Percentiles rank a stretch among this genome's conserved stretches.
phyloP scores from a whole-genome alignment of 2,113 vertebrate genomes.

The Fregetta grallaria region DNA sequence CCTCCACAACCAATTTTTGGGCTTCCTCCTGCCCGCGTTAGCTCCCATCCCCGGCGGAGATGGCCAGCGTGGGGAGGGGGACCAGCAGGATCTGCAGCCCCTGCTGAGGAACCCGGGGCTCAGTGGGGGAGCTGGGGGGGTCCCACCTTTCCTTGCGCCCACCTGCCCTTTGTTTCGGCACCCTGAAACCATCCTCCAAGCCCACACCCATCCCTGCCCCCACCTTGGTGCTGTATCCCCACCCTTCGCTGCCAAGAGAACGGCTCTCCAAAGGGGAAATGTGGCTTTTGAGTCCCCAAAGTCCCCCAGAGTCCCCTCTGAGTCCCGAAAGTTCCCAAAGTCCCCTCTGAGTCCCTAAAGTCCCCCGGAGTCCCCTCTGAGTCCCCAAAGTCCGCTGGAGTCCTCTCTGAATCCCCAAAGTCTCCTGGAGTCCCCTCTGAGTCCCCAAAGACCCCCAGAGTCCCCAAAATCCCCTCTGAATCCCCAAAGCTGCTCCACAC shows the following conservation, averaged over 20 bases:
- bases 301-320: neutral
- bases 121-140: neutral
- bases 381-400: neutral
- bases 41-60: accelerated
- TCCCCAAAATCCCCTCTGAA: neutral
- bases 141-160: no score
- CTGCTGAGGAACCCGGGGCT: neutral
- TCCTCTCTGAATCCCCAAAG: neutral
- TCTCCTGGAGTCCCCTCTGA: no score
- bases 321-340: no score
- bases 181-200: no score
- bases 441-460: neutral
- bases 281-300: neutral
- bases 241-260: neutral
- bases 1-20: no score
- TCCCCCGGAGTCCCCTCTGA: no score
- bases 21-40: accelerated
- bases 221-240: no score
- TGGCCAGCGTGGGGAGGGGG: accelerated
- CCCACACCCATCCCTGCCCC: neutral
- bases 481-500: neutral
- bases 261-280: neutral
- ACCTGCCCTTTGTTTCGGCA: no score
- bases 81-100: neutral
- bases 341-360: neutral